A percentile compares a stretch with the other conserved stretches of the same genome.
These are phyloP conservation scores for Colistium nudipinnis DNA, from an alignment of 2,113 vertebrate species.

Conservation along the genomic window DNA sequence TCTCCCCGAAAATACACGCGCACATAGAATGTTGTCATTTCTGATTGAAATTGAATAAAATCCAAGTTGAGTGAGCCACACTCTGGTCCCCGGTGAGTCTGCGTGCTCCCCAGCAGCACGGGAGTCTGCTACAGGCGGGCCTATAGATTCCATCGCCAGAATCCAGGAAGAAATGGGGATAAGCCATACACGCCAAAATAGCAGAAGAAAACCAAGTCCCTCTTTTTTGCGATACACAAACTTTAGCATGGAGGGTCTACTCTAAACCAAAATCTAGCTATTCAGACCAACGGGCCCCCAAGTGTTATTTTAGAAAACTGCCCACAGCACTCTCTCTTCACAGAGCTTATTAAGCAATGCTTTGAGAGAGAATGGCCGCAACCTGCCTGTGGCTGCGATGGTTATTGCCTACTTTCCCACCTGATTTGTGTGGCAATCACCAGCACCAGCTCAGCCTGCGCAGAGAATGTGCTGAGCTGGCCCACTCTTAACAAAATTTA, in stretches of 20 bases:
- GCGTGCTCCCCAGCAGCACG: too few species aligned
- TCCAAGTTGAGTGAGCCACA: too few species aligned
- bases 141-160: too few species aligned
- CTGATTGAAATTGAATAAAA: too few species aligned
- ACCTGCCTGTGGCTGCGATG: slow-evolving; percentile 30
- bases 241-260: background rate
- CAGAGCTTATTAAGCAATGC: slow-evolving; percentile 35
- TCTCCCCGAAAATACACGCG: too few species aligned
- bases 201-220: background rate
- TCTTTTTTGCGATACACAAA: background rate
- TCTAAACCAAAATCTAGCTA: slow-evolving; percentile 13
- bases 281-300: slow-evolving; percentile 11
- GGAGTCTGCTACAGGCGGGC: too few species aligned
- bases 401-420: slow-evolving; percentile 55
- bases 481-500: slow-evolving; percentile 44
- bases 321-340: slow-evolving; percentile 31
- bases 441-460: slow-evolving; percentile 29
- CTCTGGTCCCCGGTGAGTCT: too few species aligned
- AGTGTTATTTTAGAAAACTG: slow-evolving; percentile 28
- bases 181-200: background rate
- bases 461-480: slow-evolving; percentile 62
- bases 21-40: too few species aligned
- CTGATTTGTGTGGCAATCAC: slow-evolving; percentile 58
- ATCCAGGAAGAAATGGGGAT: background rate
- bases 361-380: slow-evolving; percentile 36